These are phyloP conservation scores for Baronia brevicornis DNA, from an alignment of 2,888 invertebrate species.

Conservation along the genomic window DNA sequence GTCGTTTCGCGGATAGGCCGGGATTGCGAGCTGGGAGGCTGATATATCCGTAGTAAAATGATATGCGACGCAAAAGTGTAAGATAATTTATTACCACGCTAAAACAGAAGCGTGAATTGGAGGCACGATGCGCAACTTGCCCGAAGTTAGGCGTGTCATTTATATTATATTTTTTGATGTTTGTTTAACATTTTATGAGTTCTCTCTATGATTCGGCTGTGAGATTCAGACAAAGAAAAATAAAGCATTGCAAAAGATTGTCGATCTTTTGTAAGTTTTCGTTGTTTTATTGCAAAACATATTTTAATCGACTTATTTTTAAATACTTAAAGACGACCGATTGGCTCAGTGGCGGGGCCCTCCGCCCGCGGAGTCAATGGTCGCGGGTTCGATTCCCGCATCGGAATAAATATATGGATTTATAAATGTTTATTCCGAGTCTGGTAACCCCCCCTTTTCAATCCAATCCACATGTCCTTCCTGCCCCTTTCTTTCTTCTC, in stretches of 20 bases:
- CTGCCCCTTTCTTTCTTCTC: no score
- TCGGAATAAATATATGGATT: no score
- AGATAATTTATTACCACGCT: slow-evolving; percentile 65
- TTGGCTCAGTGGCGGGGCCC: no score
- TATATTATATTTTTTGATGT: slow-evolving; percentile 64
- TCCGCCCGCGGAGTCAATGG: no score
- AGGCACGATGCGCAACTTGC: slow-evolving; percentile 50
- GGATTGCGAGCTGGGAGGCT: slow-evolving; percentile 53
- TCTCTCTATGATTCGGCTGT: slow-evolving; percentile 53
- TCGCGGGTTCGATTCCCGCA: no score
- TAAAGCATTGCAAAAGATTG: no score
- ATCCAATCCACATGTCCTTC: no score
- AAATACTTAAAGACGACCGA: no score
- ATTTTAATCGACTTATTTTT: slow-evolving; percentile 69
- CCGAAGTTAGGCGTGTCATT: slow-evolving; percentile 69
- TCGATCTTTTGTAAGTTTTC: no score
- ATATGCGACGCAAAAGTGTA: slow-evolving; percentile 59
- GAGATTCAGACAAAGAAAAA: slow-evolving; percentile 67
- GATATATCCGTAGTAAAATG: slow-evolving; percentile 66
- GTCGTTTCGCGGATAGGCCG: slow-evolving; percentile 48
- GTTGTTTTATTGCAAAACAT: slow-evolving; percentile 59
- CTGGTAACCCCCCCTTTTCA: no score
- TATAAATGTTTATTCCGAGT: no score
- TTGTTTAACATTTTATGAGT: slow-evolving; percentile 63
- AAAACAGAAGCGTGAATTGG: slow-evolving; percentile 46